Evolutionary conservation across 2,113 vertebrate species (phyloP), one percentile per base, ranked within the genome.

Genomic region (Dicaeum eximium): DNA sequence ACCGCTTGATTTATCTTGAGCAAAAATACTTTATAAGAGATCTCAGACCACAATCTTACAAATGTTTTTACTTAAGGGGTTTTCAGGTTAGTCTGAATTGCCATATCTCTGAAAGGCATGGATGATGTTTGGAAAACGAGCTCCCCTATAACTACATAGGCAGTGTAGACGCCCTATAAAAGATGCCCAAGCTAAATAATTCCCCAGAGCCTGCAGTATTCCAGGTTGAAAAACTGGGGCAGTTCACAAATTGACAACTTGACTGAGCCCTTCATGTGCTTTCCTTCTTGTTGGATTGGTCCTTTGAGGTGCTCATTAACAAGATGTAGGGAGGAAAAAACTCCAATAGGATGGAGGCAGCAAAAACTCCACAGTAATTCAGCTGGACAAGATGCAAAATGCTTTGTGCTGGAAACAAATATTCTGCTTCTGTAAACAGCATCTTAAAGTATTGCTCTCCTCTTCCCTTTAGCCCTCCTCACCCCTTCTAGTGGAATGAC

Each of bases 341-440:
- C 1, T 2, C 3, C 3, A 13, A 12, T 5, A 50, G 13, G 14
- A 9, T 6, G 8, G 11, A 28, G 3, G 25, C 5, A 70, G 5
- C 7, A 70, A 60, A 65, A 90, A 3, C 8, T 71, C 8, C 14
- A 24, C 2, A 1, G 15, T 53, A 45, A 54, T 56, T 77, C 53
- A 33, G 4, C 19, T n/a, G 19, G 11, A 31, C 27, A 48, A 51
- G 35, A 60, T 47, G 25, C 2, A 33, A 73, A 78, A 15, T 51
- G 19, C 30, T 73, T 65, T 64, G 30, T 61, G 5, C 23, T 67
- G 53, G 21, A 57, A 75, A 71, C 23, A 35, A 60, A 31, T 44
- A 65, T 20, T 66, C 28, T 83, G 48, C 18, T 86, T 91, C 37
- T 61, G 48, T 51, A 70, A 60, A 65, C 30, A 64, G 22, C 28